Conservation (phyloP, 1,140 invertebrate genomes). For the Philopotamus ludificatus region DNA sequence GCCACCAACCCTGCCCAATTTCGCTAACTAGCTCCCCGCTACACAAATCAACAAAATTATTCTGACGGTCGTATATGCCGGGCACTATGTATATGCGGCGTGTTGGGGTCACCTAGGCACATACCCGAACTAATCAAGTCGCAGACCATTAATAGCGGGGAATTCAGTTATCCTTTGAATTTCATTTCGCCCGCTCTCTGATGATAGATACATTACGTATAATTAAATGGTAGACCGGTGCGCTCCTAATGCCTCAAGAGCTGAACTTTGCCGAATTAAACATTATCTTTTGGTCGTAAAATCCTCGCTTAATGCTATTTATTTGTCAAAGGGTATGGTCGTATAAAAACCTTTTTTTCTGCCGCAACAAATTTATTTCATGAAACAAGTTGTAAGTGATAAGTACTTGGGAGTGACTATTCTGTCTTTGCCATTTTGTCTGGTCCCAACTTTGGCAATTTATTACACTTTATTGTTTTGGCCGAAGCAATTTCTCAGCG, state of each 20-base stretch:
- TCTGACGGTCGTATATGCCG: background rate
- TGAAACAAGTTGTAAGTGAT: background rate
- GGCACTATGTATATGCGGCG: conserved; percentile 2
- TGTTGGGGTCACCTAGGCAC: background rate
- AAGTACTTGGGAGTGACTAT: background rate
- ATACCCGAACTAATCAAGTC: conserved; percentile 22
- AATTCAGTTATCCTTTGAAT: too few species aligned
- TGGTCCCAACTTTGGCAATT: background rate
- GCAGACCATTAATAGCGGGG: conserved; percentile 3
- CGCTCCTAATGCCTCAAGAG: too few species aligned
- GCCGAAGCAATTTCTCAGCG: background rate
- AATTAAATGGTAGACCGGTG: too few species aligned
- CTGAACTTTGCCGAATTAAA: too few species aligned
- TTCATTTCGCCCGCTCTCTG: too few species aligned
- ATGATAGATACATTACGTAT: too few species aligned
- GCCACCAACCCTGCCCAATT: background rate
- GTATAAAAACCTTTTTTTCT: too few species aligned
- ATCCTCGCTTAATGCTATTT: too few species aligned
- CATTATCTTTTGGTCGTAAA: too few species aligned
- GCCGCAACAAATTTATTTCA: background rate
- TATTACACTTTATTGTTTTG: background rate
- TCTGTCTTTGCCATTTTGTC: background rate
- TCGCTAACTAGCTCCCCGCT: background rate
- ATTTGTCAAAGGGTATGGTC: too few species aligned
- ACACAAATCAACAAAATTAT: conserved; percentile 27